Conservation (phyloP, 2,797 vertebrate genomes). For the Meda fulgida region DNA sequence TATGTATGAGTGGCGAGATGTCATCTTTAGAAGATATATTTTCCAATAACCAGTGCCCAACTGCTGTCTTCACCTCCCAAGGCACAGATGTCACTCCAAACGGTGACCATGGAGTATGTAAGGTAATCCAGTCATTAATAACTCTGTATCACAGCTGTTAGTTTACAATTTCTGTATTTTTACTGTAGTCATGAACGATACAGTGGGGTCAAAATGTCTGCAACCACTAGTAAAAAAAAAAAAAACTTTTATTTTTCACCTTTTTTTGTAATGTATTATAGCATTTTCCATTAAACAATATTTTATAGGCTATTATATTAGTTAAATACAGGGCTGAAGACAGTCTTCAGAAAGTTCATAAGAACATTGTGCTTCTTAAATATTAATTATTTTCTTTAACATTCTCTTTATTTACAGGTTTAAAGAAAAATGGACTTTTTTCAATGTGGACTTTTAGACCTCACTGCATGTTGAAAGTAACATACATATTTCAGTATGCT, state of each 20-base stretch:
- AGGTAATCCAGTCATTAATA: slow-evolving; percentile 76
- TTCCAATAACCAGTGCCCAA: slow-evolving; percentile 78
- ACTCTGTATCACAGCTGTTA: slow-evolving; percentile 13
- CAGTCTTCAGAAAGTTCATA: not conserved
- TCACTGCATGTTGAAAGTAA: not conserved
- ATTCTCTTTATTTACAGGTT: not conserved
- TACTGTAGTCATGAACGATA: not conserved
- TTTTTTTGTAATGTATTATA: not conserved
- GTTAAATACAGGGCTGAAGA: not conserved
- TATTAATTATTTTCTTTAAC: not conserved
- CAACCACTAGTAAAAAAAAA: not conserved
- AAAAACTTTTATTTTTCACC: not conserved
- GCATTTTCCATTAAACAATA: not conserved
- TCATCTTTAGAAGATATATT: slow-evolving; percentile 87
- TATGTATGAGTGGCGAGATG: slow-evolving; percentile 75
- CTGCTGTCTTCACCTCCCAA: slow-evolving; percentile 76
- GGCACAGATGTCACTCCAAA: slow-evolving; percentile 87
- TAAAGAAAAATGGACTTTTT: not conserved
- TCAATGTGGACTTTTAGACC: not conserved
- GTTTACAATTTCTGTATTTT: slow-evolving; percentile 21
- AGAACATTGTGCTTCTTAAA: not conserved
- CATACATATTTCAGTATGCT: not conserved
- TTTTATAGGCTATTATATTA: not conserved
- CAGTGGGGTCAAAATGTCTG: not conserved
- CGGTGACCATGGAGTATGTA: slow-evolving; percentile 88